Evolutionary conservation across 2,797 vertebrate species (phyloP).

Genomic region (Nasua narica): DNA sequence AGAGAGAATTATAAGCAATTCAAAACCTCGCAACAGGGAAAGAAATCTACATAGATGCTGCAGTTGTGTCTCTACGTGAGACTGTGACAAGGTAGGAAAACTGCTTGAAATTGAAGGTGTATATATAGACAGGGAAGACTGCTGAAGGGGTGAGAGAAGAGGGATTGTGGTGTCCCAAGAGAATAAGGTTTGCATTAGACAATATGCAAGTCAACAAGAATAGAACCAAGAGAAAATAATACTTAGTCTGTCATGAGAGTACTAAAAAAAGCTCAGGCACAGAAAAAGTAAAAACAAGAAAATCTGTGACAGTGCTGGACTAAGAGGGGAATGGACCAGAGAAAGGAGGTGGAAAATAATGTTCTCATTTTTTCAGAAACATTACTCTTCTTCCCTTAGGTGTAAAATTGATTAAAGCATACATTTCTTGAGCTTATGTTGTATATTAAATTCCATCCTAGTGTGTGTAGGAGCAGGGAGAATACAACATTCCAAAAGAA

Average conservation of each 20-base stretch:
- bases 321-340: background rate
- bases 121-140: background rate
- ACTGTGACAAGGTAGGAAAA: background rate
- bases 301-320: background rate
- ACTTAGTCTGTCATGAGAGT: conserved; percentile 53
- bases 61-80: background rate
- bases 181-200: conserved; percentile 37
- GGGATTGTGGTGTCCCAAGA: background rate
- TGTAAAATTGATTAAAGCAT: background rate
- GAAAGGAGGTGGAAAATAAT: background rate
- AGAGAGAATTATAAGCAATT: background rate
- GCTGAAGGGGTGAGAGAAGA: background rate
- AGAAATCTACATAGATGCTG: background rate
- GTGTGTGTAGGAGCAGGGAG: background rate
- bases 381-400: background rate
- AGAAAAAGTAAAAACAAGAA: conserved; percentile 40
- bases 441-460: background rate
- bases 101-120: background rate
- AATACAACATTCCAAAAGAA: background rate
- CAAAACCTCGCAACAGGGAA: background rate
- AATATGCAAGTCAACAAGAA: conserved; percentile 52
- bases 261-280: conserved; percentile 54
- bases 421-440: background rate
- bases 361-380: background rate
- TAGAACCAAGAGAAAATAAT: conserved; percentile 53